Base-by-base conservation (phyloP, 2,113 vertebrate species). In the Eretmochelys imbricata region DNA sequence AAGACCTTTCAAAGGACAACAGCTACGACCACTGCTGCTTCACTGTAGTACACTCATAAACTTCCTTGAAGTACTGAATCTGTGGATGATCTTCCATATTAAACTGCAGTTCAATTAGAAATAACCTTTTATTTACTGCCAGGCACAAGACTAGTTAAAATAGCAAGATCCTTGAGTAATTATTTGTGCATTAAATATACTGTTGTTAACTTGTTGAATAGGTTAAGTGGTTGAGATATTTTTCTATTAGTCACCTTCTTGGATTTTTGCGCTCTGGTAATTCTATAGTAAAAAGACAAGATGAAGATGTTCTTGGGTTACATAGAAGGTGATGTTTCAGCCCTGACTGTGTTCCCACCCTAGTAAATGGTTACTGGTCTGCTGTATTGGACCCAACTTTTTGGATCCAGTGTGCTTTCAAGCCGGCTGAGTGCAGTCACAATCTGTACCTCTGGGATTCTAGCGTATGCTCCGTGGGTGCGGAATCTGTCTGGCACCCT, bases 301-400 rank as follows among this genome's bases (percentile, higher is more conserved):
- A 2, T 19, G 24, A 24, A 6, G 1, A 0, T 27, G 5, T 1
- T 46, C 2, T 3, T 35, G 1, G 5, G 0, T 0, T 10, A 0
- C 0, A 0, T 48, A 25, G 8, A 4, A 62, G 13, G 6, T 62
- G 59, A 31, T 65, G 14, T 7, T 35, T 65, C 31, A 65, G 13
- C 59, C 13, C 59, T 65, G 59, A 65, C 59, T 65, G 31, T 31
- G 3, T 65, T 4, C 55, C 31, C 27, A 42, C 14, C 5, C 25
- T 12, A 27, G 29, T 59, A 31, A 59, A 54, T 31, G 14, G 14
- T 35, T 31, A 65, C 31, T 65, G 5, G 27, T 59, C 29, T 59
- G 57, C 57, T 59, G 27, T 72, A 72, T 22, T 72, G 65, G 69
- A 22, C 20, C 69, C 17, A 75, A 42, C 16, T 72, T 35, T 75